A percentile compares a stretch with the other conserved stretches of the same genome.
Evolutionary conservation across 1,140 invertebrate species (phyloP).

Genomic region (Drosophila ironensis): DNA sequence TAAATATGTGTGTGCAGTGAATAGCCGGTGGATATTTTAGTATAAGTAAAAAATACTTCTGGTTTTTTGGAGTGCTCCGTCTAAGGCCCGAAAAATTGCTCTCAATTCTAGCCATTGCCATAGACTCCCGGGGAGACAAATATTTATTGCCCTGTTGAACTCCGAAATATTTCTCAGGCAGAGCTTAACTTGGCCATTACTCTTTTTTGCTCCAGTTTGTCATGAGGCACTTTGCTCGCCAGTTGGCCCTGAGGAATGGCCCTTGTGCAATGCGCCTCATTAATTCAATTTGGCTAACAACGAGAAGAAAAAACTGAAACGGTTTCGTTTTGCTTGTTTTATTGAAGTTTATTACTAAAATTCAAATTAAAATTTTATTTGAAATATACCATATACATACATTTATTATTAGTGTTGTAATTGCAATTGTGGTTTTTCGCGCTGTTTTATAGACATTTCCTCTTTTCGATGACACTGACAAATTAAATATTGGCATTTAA

Average conservation of each 20-base stretch:
- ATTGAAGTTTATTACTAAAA: constrained; percentile 64
- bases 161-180: constrained; percentile 44
- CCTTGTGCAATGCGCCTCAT: constrained; percentile 30
- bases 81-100: not conserved
- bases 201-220: constrained; percentile 45
- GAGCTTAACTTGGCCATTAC: constrained; percentile 37
- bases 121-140: constrained; percentile 34
- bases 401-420: constrained; percentile 45
- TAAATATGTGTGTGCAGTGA: too few relatives aligned
- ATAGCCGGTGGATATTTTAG: too few relatives aligned
- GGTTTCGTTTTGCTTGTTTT: constrained; percentile 37
- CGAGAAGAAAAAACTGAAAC: constrained; percentile 7
- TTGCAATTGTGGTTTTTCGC: constrained; percentile 27
- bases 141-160: constrained; percentile 52
- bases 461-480: constrained; percentile 19
- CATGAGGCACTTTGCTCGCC: not conserved
- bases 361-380: constrained; percentile 55
- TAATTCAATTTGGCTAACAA: constrained; percentile 21
- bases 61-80: not conserved
- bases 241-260: constrained; percentile 4
- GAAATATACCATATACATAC: constrained; percentile 56
- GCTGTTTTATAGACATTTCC: constrained; percentile 2
- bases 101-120: constrained; percentile 15
- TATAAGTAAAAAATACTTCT: too few relatives aligned
- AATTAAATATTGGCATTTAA: constrained; percentile 32